A percentile compares a stretch with the other conserved stretches of the same genome.
These are phyloP conservation scores for Phasianus colchicus DNA, from an alignment of 2,113 vertebrate genomes.

Conservation along the genomic window DNA sequence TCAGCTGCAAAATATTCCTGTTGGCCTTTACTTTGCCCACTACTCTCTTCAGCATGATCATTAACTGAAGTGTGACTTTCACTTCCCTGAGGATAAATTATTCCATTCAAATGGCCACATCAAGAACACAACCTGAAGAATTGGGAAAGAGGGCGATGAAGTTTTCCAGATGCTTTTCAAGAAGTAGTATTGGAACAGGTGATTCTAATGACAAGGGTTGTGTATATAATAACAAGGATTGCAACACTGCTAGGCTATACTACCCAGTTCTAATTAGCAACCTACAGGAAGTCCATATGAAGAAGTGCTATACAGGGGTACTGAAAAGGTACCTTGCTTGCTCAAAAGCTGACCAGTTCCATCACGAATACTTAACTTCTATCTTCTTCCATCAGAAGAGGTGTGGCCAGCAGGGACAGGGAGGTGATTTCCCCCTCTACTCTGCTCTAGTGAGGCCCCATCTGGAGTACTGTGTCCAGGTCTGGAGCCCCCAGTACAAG, in stretches of 20 bases:
- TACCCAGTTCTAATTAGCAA: background rate
- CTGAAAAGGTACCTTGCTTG: background rate
- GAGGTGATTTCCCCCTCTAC: no score
- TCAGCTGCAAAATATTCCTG: background rate
- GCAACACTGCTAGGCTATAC: background rate
- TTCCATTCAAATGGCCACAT: constrained; percentile 9
- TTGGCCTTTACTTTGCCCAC: constrained; percentile 39
- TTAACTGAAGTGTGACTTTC: constrained; percentile 30
- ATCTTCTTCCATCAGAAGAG: no score
- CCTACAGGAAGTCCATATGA: background rate
- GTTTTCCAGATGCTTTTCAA: background rate
- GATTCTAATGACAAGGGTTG: background rate
- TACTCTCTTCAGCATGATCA: background rate
- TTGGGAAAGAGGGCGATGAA: background rate
- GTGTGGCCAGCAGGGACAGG: no score
- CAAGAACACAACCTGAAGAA: constrained; percentile 12
- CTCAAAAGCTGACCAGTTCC: no score
- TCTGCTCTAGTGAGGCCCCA: no score
- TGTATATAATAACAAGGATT: background rate
- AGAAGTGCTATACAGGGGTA: background rate
- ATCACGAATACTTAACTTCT: no score
- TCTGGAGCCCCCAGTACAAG: no score
- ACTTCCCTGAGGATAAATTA: constrained; percentile 11
- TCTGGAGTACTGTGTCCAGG: no score
- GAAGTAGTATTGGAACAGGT: background rate